Base-by-base conservation (phyloP, 2,888 invertebrate species). In the Caenorhabditis afra region DNA sequence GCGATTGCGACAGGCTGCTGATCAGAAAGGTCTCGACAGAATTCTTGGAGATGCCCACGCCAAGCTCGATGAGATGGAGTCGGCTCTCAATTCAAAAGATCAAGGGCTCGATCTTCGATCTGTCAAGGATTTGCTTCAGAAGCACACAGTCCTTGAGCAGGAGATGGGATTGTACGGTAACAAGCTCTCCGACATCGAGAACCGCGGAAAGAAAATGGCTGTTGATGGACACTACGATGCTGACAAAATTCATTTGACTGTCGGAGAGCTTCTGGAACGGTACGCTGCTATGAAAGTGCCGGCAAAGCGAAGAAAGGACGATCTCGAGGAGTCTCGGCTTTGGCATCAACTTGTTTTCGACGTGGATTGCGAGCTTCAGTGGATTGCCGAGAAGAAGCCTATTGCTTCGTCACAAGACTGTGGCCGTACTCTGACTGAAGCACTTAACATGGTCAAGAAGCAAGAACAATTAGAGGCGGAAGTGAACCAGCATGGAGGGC, bases 151-250 rank as follows among this genome's bases (percentile, higher is more conserved):
- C 0, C 89, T 96, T 16, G 97, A 97, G 90, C 94, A 94, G 74
- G 98, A 98, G 89, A 93, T 98, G 81, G 92, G 93, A 1, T 93
- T 94, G n/a, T 95, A 95, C 93, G 94, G 95, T 88, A 94, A 94
- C 80, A 94, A 95, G 85, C 73, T 82, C 10, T 14, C 53, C 41
- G 84, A 82, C 4, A 84, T 84, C 50, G 76, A 80, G 23, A 55
- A 61, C 57, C 68, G 80, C 20, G 90, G 96, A 10, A 94, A 95
- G 81, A 95, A 96, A 91, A 94, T 98, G 94, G 95, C 94, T 0
- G 94, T 95, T 37, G 95, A 95, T 76, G 97, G 96, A 0, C 97
- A 98, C 91, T 98, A 97, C 91, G 97, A 97, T 92, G 94, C 95
- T 1, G 94, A 93, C 0, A 94, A 94, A 84, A 96, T 98, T 82